Percentiles rank a stretch among this genome's conserved stretches.
Evolutionary conservation across 2,888 invertebrate genomes (phyloP).

Genomic region (Synergus itoensis): DNA sequence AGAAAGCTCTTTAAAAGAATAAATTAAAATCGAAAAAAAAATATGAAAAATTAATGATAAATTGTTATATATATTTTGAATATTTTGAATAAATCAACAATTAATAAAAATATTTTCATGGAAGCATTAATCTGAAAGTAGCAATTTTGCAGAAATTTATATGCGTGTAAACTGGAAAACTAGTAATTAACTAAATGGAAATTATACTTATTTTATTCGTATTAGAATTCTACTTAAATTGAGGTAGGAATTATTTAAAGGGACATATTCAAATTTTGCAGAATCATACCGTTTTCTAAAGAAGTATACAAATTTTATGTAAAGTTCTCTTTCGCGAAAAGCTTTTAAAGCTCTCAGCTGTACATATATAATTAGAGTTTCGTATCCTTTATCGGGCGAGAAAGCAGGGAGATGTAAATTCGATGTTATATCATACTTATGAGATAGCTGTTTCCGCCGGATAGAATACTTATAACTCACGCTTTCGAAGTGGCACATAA

Average conservation of each 20-base stretch:
- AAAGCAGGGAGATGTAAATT: constrained; percentile 16
- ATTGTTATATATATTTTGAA: no score
- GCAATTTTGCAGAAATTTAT: neutral
- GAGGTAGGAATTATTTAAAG: neutral
- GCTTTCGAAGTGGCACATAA: neutral
- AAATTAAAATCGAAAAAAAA: no score
- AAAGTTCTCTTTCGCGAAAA: neutral
- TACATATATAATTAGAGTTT: constrained; percentile 20
- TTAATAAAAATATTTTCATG: no score
- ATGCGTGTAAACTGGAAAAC: neutral
- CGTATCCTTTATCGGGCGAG: neutral
- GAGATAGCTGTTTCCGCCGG: neutral
- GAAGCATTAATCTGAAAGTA: no score
- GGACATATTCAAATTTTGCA: neutral
- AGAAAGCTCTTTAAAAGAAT: no score
- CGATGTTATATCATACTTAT: neutral
- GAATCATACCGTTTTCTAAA: neutral
- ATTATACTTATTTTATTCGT: neutral
- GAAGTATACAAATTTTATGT: neutral
- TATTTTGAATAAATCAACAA: no score
- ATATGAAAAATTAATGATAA: no score
- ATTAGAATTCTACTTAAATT: neutral
- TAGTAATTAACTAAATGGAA: neutral
- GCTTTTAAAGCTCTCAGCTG: constrained; percentile 19
- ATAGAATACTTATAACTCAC: neutral